A percentile compares a stretch with the other conserved stretches of the same genome.
phyloP scores from a whole-genome alignment of 2,113 vertebrate species.

The Trachemys scripta region DNA sequence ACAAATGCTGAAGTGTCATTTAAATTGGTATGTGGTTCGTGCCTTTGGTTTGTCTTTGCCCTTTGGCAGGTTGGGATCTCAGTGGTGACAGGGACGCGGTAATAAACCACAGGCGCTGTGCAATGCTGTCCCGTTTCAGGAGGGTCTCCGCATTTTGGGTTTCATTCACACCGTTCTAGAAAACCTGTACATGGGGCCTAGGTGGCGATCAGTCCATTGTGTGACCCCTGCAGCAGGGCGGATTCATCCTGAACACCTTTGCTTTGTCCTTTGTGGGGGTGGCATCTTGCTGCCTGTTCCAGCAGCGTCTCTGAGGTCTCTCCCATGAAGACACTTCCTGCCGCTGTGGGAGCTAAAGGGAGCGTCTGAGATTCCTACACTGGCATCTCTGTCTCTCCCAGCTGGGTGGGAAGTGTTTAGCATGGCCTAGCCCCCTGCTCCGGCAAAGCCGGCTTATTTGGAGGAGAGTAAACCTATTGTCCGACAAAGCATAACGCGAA shows the following conservation, averaged over 20 bases:
- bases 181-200: not conserved
- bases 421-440: not conserved
- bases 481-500: not conserved
- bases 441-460: not conserved
- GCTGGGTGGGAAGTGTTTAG: not conserved
- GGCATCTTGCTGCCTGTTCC: not conserved
- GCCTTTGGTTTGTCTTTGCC: not conserved
- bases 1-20: not conserved
- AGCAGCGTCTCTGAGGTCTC: not conserved
- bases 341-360: not conserved
- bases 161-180: not conserved
- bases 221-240: not conserved
- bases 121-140: not conserved
- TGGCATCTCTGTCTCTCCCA: not conserved
- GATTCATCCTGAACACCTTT: not conserved
- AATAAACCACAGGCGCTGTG: not conserved
- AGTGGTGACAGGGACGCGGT: not conserved
- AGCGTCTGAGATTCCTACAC: not conserved
- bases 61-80: not conserved
- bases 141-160: accelerated
- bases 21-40: not conserved
- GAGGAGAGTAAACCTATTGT: not conserved
- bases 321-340: not conserved
- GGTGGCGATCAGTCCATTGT: not conserved
- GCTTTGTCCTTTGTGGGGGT: not conserved